Conservation (phyloP, 1,140 invertebrate genomes). For the Drosophila ambigua region DNA sequence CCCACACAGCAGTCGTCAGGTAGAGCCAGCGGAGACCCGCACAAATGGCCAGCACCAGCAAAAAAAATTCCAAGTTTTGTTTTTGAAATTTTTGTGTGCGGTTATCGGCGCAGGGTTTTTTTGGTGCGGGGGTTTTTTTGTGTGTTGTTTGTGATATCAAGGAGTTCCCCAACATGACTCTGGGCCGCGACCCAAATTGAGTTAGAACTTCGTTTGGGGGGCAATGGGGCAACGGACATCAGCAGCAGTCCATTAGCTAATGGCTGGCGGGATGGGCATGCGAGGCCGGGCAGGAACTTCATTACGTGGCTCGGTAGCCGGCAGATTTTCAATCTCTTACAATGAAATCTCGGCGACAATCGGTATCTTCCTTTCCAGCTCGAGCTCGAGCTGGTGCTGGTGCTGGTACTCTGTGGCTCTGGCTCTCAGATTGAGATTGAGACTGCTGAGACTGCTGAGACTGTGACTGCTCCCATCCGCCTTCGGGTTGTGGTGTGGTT, state of each 20-base stretch:
- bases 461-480: slow-evolving; percentile 50
- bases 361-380: slow-evolving; percentile 17
- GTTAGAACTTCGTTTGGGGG: slow-evolving; percentile 21
- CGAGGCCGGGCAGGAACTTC: too few relatives aligned
- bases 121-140: slow-evolving; percentile 20
- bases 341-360: slow-evolving; percentile 34
- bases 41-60: slow-evolving; percentile 44
- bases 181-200: slow-evolving; percentile 31
- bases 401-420: background rate
- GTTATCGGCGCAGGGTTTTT: slow-evolving; percentile 50
- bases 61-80: slow-evolving; percentile 50
- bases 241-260: slow-evolving; percentile 42
- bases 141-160: background rate
- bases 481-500: slow-evolving; percentile 32
- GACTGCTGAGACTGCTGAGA: slow-evolving; percentile 9
- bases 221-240: slow-evolving; percentile 33
- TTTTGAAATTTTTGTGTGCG: slow-evolving; percentile 45
- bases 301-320: slow-evolving; percentile 2
- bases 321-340: slow-evolving; percentile 27
- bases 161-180: slow-evolving; percentile 19
- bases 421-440: background rate
- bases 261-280: background rate
- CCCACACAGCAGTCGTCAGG: background rate
- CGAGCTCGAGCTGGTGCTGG: too few relatives aligned
- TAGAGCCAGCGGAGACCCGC: slow-evolving; percentile 24